A percentile compares a stretch with the other conserved stretches of the same genome.
Evolutionary conservation across 2,113 vertebrate genomes (phyloP).

Genomic region (Chloroceryle aenea): DNA sequence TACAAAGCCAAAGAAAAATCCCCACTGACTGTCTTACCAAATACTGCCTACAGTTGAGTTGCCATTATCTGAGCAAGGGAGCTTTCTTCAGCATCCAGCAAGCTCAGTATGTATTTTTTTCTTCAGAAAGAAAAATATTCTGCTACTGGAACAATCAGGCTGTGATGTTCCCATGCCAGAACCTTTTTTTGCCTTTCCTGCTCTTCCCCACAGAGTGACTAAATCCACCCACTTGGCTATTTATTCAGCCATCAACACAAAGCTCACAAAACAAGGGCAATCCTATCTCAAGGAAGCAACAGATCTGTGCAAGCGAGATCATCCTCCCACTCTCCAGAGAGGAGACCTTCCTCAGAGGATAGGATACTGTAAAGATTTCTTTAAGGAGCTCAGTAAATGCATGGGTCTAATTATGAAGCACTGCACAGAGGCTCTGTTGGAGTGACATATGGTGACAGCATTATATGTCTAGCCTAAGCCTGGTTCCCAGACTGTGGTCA

Average conservation of each 20-base stretch:
- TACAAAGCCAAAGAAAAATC: background rate
- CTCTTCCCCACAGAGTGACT: background rate
- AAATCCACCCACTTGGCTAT: constrained; percentile 36
- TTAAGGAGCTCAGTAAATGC: background rate
- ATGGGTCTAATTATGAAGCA: background rate
- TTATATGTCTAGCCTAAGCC: background rate
- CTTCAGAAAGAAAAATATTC: background rate
- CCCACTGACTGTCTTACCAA: background rate
- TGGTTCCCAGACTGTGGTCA: constrained; percentile 27
- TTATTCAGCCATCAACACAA: constrained; percentile 43
- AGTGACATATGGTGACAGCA: constrained; percentile 27
- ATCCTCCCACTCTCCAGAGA: constrained; percentile 15
- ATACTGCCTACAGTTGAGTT: background rate
- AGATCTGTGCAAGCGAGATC: constrained; percentile 3
- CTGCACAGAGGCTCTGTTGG: background rate
- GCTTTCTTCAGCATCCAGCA: background rate
- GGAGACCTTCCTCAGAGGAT: background rate
- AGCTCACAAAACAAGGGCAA: constrained; percentile 53
- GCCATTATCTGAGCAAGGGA: background rate
- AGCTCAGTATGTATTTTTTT: background rate
- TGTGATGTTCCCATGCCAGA: constrained; percentile 25
- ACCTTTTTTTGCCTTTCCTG: constrained; percentile 18
- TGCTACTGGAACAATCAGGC: constrained; percentile 43
- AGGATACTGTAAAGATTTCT: background rate
- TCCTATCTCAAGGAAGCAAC: constrained; percentile 1